Base-by-base conservation (phyloP, 2,797 vertebrate species). In the Sarcophilus harrisii region DNA sequence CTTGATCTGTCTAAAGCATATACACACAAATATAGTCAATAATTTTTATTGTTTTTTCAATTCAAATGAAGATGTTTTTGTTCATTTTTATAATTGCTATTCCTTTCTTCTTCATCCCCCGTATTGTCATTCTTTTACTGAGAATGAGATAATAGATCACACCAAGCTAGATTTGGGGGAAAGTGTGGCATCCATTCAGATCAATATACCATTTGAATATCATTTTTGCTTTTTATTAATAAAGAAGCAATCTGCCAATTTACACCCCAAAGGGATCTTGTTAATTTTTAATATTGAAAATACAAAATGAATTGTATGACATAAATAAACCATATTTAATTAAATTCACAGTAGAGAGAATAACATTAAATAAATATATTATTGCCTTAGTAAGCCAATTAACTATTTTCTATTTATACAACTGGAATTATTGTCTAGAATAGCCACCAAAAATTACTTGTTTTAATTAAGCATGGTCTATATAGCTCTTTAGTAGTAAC, bases 341-440 rank as follows among this genome's bases (percentile, higher is more conserved):
- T 0, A 98, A 94, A 98, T 97, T 97, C 96, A 97, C 60, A 92
- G 90, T 45, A 97, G 89, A 97, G 98, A 98, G 94, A 98, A 96
- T 96, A 98, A 96, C 93, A 97, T 57, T 92, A 98, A 98, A 95
- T 97, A 97, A 97, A 98, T 98, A 96, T 98, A 95, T 93, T 98
- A 96, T 98, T 98, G 96, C 96, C 97, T 98, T 98, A 98, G 98
- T 98, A 98, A 98, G 98, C 97, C 98, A 98, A 98, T 98, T 98
- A 98, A 98, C 94, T 45, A 95, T 97, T 98, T 98, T 98, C 96
- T 98, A 95, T 97, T 98, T 98, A 98, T 98, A 98, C 96, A 98
- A 93, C 81, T 95, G 66, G 93, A 98, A 91, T 96, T 93, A 96
- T 98, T 96, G 10, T 95, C 90, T 94, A 94, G 91, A 95, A 93